Evolutionary conservation across 2,888 invertebrate species (phyloP), one percentile per base, ranked within the genome.

Genomic region (Drosophila lacicola): DNA sequence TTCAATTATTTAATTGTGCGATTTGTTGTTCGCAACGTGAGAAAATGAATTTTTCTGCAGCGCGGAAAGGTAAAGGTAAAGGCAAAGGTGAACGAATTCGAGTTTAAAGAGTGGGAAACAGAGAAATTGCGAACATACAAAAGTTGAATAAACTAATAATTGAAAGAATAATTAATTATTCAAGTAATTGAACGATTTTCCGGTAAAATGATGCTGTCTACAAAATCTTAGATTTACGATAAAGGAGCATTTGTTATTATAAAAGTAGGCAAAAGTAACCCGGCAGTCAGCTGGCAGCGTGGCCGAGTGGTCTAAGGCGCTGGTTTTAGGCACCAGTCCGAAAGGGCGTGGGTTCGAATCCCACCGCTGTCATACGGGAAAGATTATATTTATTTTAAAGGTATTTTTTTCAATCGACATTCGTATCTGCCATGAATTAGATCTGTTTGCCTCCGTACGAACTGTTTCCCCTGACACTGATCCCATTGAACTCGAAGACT

Each of bases 301-400:
- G 92, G 92, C 92, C 92, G 92, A 92, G 92, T 90, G 92, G 92
- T 92, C 92, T 92, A 92, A 92, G 92, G 92, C 92, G 92, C 92
- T 92, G 92, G 92, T 92, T 92, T 92, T 92, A 92, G 92, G 92
- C 92, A 92, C 92, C 92, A 92, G 92, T 92, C 92, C 92, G 92
- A 91, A 92, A 92, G 91, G 92, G 92, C 92, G 92, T 91, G 92
- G 92, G 92, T 92, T 92, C 92, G 92, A 92, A 92, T 92, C 92
- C 92, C 92, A 91, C 92, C 92, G 91, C 91, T 92, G 92, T 92
- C 92, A 92, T 1, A 4, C 3, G 1, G 3, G 2, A 2, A 21
- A 13, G 4, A 2, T 29, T 29, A 8, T 2, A 6, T 8, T 8
- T 29, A 29, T 29, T 29, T 29, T 29, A 8, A 2, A 29, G 8